phyloP scores from a whole-genome alignment of 2,113 vertebrate genomes.

The Psittacula cyanocephala region DNA sequence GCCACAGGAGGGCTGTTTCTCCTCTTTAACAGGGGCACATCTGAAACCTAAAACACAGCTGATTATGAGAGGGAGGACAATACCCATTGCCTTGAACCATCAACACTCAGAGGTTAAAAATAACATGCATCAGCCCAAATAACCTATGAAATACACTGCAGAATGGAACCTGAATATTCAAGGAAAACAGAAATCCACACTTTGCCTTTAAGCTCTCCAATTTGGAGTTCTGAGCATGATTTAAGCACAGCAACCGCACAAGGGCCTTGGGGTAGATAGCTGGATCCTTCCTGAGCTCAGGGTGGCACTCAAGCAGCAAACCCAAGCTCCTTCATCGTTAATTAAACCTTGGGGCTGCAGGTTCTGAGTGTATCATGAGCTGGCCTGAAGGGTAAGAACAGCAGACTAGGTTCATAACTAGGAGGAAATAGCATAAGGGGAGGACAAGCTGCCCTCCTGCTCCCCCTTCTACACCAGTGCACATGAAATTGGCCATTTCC shows the following conservation, averaged over 20 bases:
- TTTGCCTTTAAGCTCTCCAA: background rate
- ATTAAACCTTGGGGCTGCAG: fast-evolving
- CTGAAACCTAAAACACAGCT: background rate
- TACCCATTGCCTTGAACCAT: background rate
- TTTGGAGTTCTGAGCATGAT: background rate
- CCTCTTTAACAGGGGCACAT: background rate
- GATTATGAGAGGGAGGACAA: background rate
- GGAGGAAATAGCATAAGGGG: background rate
- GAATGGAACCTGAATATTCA: background rate
- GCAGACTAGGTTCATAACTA: background rate
- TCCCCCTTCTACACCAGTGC: background rate
- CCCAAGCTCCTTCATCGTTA: background rate
- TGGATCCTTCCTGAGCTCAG: background rate
- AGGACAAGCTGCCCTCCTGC: background rate
- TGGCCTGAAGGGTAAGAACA: background rate
- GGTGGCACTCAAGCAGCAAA: fast-evolving
- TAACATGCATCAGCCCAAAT: background rate
- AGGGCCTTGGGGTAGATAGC: background rate
- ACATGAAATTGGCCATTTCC: background rate
- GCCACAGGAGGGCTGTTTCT: background rate
- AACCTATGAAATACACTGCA: background rate
- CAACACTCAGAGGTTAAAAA: background rate
- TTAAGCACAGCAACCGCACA: fast-evolving
- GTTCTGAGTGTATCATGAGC: background rate
- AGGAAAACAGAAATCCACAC: background rate